Percentiles rank a stretch among this genome's conserved stretches.
Evolutionary conservation across 2,113 vertebrate genomes (phyloP).

Genomic region (Castor canadensis): DNA sequence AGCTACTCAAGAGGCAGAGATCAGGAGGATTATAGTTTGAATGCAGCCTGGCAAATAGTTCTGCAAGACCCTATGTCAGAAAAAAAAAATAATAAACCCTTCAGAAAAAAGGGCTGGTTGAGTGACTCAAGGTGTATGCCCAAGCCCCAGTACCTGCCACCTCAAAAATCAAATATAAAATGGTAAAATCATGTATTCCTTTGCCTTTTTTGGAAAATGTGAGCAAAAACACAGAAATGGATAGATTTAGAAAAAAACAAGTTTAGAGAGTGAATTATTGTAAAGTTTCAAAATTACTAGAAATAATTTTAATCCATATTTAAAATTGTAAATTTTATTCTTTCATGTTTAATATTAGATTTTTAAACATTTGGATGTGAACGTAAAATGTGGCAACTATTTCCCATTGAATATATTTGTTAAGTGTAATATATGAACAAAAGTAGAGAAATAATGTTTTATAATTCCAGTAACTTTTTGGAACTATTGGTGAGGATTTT

Average conservation of each 20-base stretch:
- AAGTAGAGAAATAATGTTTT: background rate
- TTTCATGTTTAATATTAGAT: background rate
- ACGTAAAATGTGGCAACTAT: background rate
- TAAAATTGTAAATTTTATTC: background rate
- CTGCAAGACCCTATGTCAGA: too few relatives aligned
- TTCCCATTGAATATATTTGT: background rate
- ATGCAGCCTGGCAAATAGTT: too few relatives aligned
- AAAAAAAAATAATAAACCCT: too few relatives aligned
- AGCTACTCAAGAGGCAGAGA: too few relatives aligned
- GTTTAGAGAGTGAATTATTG: background rate
- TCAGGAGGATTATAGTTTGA: too few relatives aligned
- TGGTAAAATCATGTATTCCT: background rate
- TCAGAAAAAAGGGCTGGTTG: too few relatives aligned
- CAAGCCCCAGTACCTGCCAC: too few relatives aligned
- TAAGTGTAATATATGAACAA: background rate
- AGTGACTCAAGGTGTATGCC: too few relatives aligned
- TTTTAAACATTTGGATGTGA: background rate
- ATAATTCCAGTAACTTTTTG: background rate
- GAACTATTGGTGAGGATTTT: background rate
- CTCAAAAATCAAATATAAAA: too few relatives aligned
- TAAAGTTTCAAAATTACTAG: background rate
- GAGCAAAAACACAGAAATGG: background rate
- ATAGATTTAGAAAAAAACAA: background rate
- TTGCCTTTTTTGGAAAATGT: background rate
- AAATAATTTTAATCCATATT: background rate